These are phyloP conservation scores for Chaetoderma sp. DNA, from an alignment of 2,888 invertebrate species.

Conservation along the genomic window DNA sequence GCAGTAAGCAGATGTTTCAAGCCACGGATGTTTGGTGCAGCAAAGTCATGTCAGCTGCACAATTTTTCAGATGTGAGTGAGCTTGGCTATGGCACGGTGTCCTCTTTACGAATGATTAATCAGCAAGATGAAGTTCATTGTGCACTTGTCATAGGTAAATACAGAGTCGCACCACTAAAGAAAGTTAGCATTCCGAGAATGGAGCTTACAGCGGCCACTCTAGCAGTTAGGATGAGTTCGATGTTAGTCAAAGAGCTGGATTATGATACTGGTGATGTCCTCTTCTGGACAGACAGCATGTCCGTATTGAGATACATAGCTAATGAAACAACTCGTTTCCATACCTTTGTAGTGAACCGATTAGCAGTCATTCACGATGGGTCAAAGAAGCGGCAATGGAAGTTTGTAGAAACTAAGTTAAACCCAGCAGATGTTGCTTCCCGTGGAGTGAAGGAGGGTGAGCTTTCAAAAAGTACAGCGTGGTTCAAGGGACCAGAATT, in stretches of 20 bases:
- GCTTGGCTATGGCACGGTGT: conserved; percentile 27
- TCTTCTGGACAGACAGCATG: too few relatives aligned
- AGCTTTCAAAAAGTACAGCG: too few relatives aligned
- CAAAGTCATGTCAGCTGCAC: conserved; percentile 25
- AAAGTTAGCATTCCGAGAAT: conserved; percentile 19
- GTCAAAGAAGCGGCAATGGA: too few relatives aligned
- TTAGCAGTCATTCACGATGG: too few relatives aligned
- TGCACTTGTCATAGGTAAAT: conserved; percentile 22
- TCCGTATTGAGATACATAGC: too few relatives aligned
- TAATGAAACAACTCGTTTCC: too few relatives aligned
- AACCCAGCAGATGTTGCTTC: too few relatives aligned
- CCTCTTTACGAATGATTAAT: conserved; percentile 24
- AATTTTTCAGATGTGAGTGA: conserved; percentile 34
- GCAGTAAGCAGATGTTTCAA: conserved; percentile 28
- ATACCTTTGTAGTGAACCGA: too few relatives aligned
- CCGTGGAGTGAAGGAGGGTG: too few relatives aligned
- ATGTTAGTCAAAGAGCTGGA: conserved; percentile 21
- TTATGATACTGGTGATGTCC: conserved; percentile 8
- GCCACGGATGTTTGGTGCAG: conserved; percentile 3
- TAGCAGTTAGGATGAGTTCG: conserved; percentile 18
- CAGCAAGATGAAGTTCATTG: conserved; percentile 2
- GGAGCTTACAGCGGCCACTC: conserved; percentile 20
- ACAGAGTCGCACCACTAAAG: conserved; percentile 27
- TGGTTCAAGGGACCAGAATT: too few relatives aligned
- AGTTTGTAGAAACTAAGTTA: too few relatives aligned